Evolutionary conservation across 2,113 vertebrate species (phyloP).

Genomic region (Gopherus flavomarginatus): DNA sequence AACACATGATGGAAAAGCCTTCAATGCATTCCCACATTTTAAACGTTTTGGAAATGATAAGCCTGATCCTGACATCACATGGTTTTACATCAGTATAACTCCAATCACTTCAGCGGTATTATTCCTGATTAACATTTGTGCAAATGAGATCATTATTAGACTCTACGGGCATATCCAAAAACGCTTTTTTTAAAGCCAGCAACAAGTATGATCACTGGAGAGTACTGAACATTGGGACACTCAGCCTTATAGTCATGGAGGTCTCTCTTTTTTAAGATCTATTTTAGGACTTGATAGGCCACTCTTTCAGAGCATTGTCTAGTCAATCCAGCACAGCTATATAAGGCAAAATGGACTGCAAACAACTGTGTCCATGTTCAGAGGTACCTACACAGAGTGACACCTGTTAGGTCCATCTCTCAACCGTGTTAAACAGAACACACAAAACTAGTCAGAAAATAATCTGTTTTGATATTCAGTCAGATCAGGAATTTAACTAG

Average conservation of each 20-base stretch:
- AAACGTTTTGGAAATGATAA: neutral
- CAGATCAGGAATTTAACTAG: neutral
- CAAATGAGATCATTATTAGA: neutral
- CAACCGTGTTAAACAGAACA: neutral
- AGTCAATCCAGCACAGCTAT: neutral
- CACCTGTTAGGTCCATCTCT: slow-evolving; percentile 1
- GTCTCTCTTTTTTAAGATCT: neutral
- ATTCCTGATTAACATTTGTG: neutral
- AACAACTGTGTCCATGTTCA: neutral
- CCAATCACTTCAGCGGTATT: neutral
- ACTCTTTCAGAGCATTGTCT: neutral
- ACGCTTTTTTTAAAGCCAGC: neutral
- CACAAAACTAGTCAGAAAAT: neutral
- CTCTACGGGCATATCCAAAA: neutral
- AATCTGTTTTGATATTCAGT: slow-evolving; percentile 1
- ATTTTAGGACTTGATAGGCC: neutral
- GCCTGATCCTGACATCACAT: neutral
- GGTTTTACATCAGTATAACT: neutral
- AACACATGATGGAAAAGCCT: neutral
- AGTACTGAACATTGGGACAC: neutral
- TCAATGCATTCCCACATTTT: neutral
- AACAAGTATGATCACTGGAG: neutral
- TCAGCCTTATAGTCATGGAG: neutral
- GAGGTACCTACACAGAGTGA: neutral
- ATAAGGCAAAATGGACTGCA: neutral